Percentiles rank a stretch among this genome's conserved stretches.
phyloP scores from a whole-genome alignment of 2,888 invertebrate genomes.

The Stomorhina lunata region DNA sequence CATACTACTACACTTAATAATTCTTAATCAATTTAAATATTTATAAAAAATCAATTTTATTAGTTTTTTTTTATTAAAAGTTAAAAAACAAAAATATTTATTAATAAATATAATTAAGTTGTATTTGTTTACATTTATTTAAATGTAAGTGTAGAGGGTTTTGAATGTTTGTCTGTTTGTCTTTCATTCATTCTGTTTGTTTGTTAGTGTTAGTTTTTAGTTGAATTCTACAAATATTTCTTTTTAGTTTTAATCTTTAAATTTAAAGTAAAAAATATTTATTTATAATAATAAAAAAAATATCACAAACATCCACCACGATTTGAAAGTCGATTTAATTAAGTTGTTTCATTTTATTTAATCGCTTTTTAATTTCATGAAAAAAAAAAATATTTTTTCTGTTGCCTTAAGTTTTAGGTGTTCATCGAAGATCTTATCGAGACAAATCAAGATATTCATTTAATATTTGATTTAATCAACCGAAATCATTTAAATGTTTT shows the following conservation, averaged over 20 bases:
- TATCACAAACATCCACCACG: constrained; percentile 20
- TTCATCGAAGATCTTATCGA: not conserved
- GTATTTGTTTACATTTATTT: not conserved
- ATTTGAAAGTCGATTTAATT: constrained; percentile 34
- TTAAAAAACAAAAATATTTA: too few species aligned
- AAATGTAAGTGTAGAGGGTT: not conserved
- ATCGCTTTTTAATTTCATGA: constrained; percentile 56
- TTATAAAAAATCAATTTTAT: too few species aligned
- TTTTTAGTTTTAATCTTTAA: constrained; percentile 51
- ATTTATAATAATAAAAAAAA: constrained; percentile 54
- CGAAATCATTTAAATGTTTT: constrained; percentile 12
- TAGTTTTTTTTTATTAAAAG: too few species aligned
- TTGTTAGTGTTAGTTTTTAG: constrained; percentile 52
- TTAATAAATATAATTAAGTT: too few species aligned
- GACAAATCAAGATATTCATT: too few species aligned
- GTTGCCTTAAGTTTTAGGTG: not conserved
- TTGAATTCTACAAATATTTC: constrained; percentile 60
- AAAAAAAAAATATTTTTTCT: constrained; percentile 10
- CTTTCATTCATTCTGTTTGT: too few species aligned
- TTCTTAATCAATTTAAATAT: too few species aligned
- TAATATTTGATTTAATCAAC: constrained; percentile 1
- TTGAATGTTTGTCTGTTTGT: not conserved
- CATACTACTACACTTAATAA: too few species aligned
- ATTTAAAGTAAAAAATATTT: constrained; percentile 36
- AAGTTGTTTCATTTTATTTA: constrained; percentile 53